A percentile compares a stretch with the other conserved stretches of the same genome.
phyloP scores from a whole-genome alignment of 2,888 invertebrate genomes.

The Odontomyia ornata region DNA sequence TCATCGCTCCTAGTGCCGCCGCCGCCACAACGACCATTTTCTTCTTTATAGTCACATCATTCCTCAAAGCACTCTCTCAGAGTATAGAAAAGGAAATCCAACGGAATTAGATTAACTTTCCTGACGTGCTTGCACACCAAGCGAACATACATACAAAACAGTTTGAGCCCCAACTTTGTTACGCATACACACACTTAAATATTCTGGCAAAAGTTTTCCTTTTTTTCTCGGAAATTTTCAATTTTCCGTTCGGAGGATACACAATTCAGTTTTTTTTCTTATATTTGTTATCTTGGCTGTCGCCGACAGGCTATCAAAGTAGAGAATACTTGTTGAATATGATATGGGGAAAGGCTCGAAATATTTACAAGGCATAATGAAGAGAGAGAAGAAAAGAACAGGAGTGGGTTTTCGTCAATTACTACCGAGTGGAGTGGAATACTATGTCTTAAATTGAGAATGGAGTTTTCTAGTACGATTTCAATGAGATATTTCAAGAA shows the following conservation, averaged over 20 bases:
- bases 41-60: no score
- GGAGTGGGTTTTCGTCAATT: neutral
- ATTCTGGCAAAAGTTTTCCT: neutral
- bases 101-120: conserved; percentile 16
- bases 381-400: no score
- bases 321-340: conserved; percentile 35
- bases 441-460: neutral
- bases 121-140: neutral
- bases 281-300: neutral
- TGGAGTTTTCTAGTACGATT: neutral
- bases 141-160: neutral
- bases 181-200: no score
- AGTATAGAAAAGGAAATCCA: conserved; percentile 4
- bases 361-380: no score
- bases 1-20: no score
- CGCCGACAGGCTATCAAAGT: neutral
- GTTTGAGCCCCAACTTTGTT: neutral
- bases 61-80: no score
- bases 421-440: neutral
- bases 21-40: no score
- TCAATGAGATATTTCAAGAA: neutral
- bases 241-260: conserved; percentile 1
- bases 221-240: neutral
- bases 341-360: neutral
- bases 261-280: neutral